Evolutionary conservation across 2,888 invertebrate species (phyloP), one percentile per base, ranked within the genome.

Genomic region (Leptinotarsa haldemani): DNA sequence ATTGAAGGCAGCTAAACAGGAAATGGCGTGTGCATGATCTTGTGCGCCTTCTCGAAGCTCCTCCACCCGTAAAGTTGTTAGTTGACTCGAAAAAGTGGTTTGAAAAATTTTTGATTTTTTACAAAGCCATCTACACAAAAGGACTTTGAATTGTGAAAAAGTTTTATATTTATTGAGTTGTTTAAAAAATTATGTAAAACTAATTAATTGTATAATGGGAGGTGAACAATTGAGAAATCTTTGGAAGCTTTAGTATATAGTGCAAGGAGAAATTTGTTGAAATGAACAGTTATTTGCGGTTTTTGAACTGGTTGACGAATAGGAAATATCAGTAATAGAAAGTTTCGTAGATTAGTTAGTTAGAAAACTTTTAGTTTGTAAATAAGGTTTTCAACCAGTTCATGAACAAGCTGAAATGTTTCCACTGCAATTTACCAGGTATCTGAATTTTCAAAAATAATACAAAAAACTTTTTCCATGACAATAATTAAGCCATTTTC

Each of bases 1-100:
- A 70, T 83, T 89, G 82, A 89, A 89, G 84, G 88, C 89, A 80
- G 89, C 89, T 66, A 90, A 90, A 83, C 90, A 90, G 78, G 90
- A 90, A 84, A 86, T 89, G 87, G 87, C 88, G 46, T 89, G 89
- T 83, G 88, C 89, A 87, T 90, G 89, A 90, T 89, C 65, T 20
- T 78, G 58, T 18, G 13, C 52, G 13, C 16, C 30, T 53, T 30
- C 53, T 67, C 67, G 20, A 18, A 52, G 68, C 20, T 56, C 68
- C 47, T 56, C 56, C 40, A 56, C 18, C 46, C 56, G 50, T 30
- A 50, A 52, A 52, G n/a, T 61, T 30, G 61, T 61, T 61, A 30
- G n/a, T 25, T 61, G 61, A 61, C 58, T 15, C 16, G 16, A n/a
- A 61, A 61, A 61, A 9, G 40, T 25, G 16, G n/a, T 40, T 40